Base-by-base conservation (phyloP, 2,113 vertebrate genomes). In the Anarrhichthys ocellatus region DNA sequence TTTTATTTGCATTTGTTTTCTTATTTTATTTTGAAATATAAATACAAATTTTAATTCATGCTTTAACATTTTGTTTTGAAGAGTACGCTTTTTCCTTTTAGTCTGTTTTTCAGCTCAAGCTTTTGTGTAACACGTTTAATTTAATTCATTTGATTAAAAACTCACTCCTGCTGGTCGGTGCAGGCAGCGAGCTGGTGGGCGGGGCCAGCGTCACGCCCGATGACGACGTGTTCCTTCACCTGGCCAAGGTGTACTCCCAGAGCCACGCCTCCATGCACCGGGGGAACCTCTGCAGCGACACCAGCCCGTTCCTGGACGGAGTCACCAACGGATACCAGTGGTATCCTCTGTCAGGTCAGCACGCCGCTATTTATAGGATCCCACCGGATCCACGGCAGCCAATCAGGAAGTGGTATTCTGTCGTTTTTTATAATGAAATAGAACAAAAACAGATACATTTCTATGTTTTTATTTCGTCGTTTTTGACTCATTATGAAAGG, bases 301-400 rank as follows among this genome's bases (percentile, higher is more conserved):
- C 27, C 7, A 63, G 75, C 0, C 69, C 63, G 14, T 99, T 98
- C 90, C 69, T 17, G 0, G 86, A 92, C 0, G 98, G 98, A 79
- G 95, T 99, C 66, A 98, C 96, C 52, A 99, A 98, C 0, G 98
- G 98, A 0, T 97, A 93, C 85, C 61, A 91, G 0, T 99, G 98
- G 98, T 99, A 99, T 83, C 91, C 93, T 29, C 92, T 99, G 54
- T 4, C 85, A 95, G 98, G 98, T 99, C 74, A 27, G 56, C 54
- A 52, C 4, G 6, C 48, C 48, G 5, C 34, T 6, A 6, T 34
- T 34, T 4, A 34, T 6, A 34, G 34, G 5, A 34, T 34, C 34
- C 34, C 34, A 34, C 34, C 0, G 34, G 34, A 34, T 34, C 34
- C 34, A 34, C 34, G 34, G 34, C 34, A 34, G 34, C 34, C 34